These are phyloP conservation scores for Callipepla squamata DNA, from an alignment of 2,113 vertebrate species.

Conservation along the genomic window DNA sequence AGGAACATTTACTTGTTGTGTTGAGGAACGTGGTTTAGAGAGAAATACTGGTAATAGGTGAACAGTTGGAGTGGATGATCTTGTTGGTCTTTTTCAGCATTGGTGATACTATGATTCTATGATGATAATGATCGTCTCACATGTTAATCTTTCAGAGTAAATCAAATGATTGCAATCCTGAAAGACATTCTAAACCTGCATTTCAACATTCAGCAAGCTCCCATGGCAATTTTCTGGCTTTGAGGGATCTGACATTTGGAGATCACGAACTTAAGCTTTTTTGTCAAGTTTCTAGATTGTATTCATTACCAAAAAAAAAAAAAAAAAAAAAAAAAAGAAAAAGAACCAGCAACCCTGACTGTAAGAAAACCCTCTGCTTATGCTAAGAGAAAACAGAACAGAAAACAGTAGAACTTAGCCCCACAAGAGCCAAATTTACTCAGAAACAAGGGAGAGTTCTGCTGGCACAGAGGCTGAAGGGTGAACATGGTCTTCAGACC, in stretches of 20 bases:
- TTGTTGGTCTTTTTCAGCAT: no score
- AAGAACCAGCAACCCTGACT: background rate
- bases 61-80: no score
- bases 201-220: background rate
- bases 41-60: no score
- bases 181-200: background rate
- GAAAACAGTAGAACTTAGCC: background rate
- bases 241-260: background rate
- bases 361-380: background rate
- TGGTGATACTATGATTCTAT: no score
- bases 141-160: constrained; percentile 4
- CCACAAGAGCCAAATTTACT: background rate
- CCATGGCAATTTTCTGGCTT: background rate
- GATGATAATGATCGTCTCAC: background rate
- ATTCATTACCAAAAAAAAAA: background rate
- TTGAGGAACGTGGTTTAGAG: no score
- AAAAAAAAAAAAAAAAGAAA: no score
- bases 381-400: background rate
- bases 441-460: background rate
- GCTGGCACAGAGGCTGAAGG: background rate
- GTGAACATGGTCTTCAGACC: background rate
- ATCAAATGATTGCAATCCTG: background rate
- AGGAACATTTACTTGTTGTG: no score
- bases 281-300: background rate
- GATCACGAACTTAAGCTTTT: background rate